Conservation (phyloP, 2,797 vertebrate species). For the Diplodus sargus region DNA sequence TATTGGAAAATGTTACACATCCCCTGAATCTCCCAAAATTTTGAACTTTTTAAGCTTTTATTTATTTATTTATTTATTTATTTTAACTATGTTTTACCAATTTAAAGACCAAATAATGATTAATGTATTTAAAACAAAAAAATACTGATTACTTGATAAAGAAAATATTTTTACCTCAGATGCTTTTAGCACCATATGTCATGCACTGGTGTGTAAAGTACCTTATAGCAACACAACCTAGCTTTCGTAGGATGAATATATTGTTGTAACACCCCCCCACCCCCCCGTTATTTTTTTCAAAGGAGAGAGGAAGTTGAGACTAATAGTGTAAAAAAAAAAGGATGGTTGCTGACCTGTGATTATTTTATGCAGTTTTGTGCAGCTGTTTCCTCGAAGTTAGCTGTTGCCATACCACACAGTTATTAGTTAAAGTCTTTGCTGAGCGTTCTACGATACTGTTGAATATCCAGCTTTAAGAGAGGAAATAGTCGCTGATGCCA, state of each 20-base stretch:
- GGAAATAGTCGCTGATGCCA: neutral
- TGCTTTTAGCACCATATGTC: too few relatives aligned
- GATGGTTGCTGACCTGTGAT: neutral
- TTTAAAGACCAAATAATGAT: neutral
- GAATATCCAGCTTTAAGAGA: neutral
- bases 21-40: neutral
- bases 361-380: too few relatives aligned
- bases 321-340: too few relatives aligned
- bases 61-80: too few relatives aligned
- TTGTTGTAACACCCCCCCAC: too few relatives aligned
- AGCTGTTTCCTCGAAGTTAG: too few relatives aligned
- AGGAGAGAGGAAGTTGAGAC: slow-evolving; percentile 13
- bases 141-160: neutral
- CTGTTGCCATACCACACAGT: too few relatives aligned
- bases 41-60: too few relatives aligned
- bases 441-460: neutral
- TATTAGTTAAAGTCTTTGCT: neutral
- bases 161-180: neutral
- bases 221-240: neutral
- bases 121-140: neutral
- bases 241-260: neutral
- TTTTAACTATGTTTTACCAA: neutral
- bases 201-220: neutral
- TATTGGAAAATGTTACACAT: neutral
- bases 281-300: neutral